phyloP scores from a whole-genome alignment of 2,113 vertebrate genomes.

The Eleginops maclovinus region DNA sequence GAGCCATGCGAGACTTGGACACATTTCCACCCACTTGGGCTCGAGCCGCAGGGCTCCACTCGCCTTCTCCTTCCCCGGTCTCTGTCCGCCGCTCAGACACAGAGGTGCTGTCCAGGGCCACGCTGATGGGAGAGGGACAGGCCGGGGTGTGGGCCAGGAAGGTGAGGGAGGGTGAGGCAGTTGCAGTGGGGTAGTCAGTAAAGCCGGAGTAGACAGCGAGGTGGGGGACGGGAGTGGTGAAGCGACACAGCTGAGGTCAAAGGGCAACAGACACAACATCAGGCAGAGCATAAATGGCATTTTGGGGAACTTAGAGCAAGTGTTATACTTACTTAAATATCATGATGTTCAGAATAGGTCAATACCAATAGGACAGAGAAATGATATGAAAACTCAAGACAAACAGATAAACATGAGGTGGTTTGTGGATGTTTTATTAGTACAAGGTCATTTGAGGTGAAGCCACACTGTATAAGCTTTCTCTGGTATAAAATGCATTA shows the following conservation, averaged over 20 bases:
- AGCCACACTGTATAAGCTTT: background rate
- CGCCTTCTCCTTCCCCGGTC: background rate
- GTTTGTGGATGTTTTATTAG: slow-evolving; percentile 65
- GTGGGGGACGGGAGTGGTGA: slow-evolving; percentile 83
- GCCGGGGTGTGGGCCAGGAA: slow-evolving; percentile 79
- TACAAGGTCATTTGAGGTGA: background rate
- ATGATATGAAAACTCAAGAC: background rate
- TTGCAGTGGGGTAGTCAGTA: slow-evolving; percentile 72
- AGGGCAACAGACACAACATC: slow-evolving; percentile 56
- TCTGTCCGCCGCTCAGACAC: slow-evolving; percentile 76
- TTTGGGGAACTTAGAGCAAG: background rate
- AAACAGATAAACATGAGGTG: slow-evolving; percentile 49
- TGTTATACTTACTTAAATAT: background rate
- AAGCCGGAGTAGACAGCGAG: slow-evolving; percentile 85
- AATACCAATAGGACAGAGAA: background rate
- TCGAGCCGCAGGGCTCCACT: slow-evolving; percentile 40
- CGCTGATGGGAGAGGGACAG: slow-evolving; percentile 87
- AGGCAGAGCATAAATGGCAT: background rate
- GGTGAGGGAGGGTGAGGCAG: slow-evolving; percentile 70
- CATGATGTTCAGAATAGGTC: background rate
- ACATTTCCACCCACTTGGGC: slow-evolving; percentile 28
- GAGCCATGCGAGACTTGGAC: slow-evolving; percentile 73
- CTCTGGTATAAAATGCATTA: background rate
- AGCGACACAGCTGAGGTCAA: slow-evolving; percentile 84
- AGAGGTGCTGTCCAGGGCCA: slow-evolving; percentile 80